Conservation (phyloP, 2,113 vertebrate species). For the Anolis carolinensis region DNA sequence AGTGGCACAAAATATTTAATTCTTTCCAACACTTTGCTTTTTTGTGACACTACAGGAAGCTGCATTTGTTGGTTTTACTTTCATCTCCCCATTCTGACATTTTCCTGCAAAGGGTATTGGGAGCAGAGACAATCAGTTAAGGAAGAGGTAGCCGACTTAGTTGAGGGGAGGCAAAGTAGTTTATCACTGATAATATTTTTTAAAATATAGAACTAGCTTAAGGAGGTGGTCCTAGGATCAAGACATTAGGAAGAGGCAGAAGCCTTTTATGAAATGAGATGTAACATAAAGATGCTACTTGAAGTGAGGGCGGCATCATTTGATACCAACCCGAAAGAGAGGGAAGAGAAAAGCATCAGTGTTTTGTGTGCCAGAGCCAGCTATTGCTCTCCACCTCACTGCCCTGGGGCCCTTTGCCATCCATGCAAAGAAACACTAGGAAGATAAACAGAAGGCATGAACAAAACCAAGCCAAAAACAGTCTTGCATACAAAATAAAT, state of each 20-base stretch:
- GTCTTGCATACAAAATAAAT: slow-evolving; percentile 20
- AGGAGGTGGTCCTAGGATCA: neutral
- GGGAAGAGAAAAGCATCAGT: slow-evolving; percentile 11
- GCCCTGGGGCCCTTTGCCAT: neutral
- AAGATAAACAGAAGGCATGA: slow-evolving; percentile 18
- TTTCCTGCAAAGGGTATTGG: neutral
- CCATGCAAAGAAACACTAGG: neutral
- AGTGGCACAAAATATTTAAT: neutral
- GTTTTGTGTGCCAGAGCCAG: neutral
- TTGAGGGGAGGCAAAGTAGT: neutral
- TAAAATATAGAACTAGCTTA: neutral
- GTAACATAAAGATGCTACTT: neutral
- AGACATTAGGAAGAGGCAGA: neutral
- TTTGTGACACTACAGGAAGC: neutral
- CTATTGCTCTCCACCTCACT: neutral
- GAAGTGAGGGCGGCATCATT: neutral
- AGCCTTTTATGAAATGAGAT: neutral
- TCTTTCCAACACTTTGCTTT: neutral
- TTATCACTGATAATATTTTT: neutral
- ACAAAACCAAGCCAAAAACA: slow-evolving; percentile 34
- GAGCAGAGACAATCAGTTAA: neutral
- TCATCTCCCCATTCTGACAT: neutral
- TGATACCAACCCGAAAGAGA: neutral
- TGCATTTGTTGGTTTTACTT: neutral
- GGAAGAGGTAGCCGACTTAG: neutral